Base-by-base conservation (phyloP, 2,113 vertebrate genomes). In the Puntigrus tetrazona region DNA sequence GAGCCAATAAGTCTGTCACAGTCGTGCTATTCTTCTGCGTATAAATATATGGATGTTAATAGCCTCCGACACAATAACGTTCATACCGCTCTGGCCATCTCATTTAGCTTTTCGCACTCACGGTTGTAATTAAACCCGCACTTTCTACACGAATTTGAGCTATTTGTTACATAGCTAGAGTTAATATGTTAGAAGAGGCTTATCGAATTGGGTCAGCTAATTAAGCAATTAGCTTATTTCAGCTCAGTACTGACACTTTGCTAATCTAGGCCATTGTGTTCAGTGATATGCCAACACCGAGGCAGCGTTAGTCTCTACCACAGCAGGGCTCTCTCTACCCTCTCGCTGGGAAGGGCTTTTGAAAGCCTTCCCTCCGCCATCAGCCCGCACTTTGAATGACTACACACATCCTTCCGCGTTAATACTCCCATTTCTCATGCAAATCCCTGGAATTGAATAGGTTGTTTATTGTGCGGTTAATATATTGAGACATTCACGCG, bases 141-240 rank as follows among this genome's bases (percentile, higher is more conserved):
- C 81, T 88, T 88, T 88, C 61, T 74, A 74, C 86, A 88, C 90
- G 84, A 92, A 92, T 91, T 84, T 85, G 25, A 83, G 90, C 89
- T 92, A 92, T 94, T 92, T 92, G 91, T 93, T 91, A 87, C 90
- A 90, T 91, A 89, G 92, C 92, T 93, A 85, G 81, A 88, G 92
- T 90, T 94, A 94, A 94, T 94, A 91, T 92, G 92, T 91, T 91
- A 88, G 94, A 94, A 94, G 92, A 89, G 92, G 93, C 92, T 94
- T 94, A 94, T 92, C 87, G 91, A 94, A 94, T 93, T 94, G 91
- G 92, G 94, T 94, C 94, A 93, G 91, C 93, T 94, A 94, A 95
- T 94, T 93, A 94, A 93, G 93, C 92, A 94, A 94, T 95, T 95
- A 95, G 91, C 92, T 94, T 91, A 92, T 93, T 94, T 90, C 91